Evolutionary conservation across 2,113 vertebrate genomes (phyloP), one percentile per base, ranked within the genome.

Genomic region (Elanoides forficatus): DNA sequence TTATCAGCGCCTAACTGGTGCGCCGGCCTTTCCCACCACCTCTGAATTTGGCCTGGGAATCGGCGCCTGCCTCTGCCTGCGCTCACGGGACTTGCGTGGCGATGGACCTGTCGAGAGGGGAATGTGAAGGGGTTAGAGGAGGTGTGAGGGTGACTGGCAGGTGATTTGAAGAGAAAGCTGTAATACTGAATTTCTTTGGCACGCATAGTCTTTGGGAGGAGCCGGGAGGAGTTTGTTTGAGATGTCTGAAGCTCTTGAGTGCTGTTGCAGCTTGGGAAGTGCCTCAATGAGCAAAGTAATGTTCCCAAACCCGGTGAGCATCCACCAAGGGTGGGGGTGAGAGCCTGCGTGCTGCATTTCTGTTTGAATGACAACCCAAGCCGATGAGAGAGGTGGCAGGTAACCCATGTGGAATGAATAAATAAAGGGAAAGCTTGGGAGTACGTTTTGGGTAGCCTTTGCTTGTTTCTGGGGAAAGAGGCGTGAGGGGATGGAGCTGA

Each of bases 1-100:
- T 74, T 75, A 75, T 56, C 56, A 6, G 36, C 4, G 52, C 0
- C 1, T 80, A 72, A 48, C 58, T 55, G 32, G n/a, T 65, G 66
- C 0, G 0, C 68, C 2, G 7, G 47, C 47, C 56, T 74, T 88
- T 83, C 79, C 59, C 88, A 67, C 63, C 78, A 15, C 26, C n/a
- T 67, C 83, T 65, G 72, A 93, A n/a, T 48, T 25, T n/a, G 9
- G 16, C 11, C 38, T 30, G 38, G 0, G 6, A 56, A 27, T 67
- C 3, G 0, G 50, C 53, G 42, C 42, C 56, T 85, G 68, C 50
- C 36, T 53, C 50, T 11, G 12, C 43, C 30, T 32, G 6, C 12
- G 55, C 65, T 52, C 22, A 18, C 2, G 1, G 12, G 2, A 26
- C 25, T 63, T 20, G 58, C 0, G 0, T 38, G 47, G 43, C 1